phyloP scores from a whole-genome alignment of 2,797 vertebrate genomes.

The Sebastes matsubarae region DNA sequence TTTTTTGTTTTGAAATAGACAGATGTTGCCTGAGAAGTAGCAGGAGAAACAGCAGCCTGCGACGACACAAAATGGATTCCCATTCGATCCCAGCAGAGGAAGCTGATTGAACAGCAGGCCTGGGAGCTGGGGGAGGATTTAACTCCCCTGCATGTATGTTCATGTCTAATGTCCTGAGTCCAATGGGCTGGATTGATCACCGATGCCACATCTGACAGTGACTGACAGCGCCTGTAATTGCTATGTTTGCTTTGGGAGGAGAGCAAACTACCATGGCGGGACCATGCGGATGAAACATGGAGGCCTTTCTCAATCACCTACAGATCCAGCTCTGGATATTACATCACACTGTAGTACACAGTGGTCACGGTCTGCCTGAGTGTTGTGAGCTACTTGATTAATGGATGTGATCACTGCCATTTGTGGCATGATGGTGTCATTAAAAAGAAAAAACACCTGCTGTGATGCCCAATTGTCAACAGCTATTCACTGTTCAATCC shows the following conservation, averaged over 20 bases:
- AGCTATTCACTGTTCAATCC: slow-evolving; percentile 6
- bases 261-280: slow-evolving; percentile 43
- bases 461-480: slow-evolving; percentile 6
- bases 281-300: slow-evolving; percentile 27
- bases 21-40: slow-evolving; percentile 28
- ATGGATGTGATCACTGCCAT: slow-evolving; percentile 36
- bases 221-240: slow-evolving; percentile 75
- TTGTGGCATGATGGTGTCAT: slow-evolving; percentile 6
- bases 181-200: slow-evolving; percentile 71
- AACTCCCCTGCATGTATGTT: slow-evolving; percentile 62
- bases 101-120: slow-evolving; percentile 56
- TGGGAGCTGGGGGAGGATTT: slow-evolving; percentile 47
- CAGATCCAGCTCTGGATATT: slow-evolving; percentile 33
- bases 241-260: slow-evolving; percentile 67
- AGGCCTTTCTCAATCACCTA: slow-evolving; percentile 37
- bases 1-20: background rate
- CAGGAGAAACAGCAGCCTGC: slow-evolving; percentile 24
- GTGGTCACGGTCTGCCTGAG: background rate
- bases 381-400: slow-evolving; percentile 16
- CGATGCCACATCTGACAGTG: slow-evolving; percentile 65
- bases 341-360: slow-evolving; percentile 4
- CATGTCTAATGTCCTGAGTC: slow-evolving; percentile 65
- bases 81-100: slow-evolving; percentile 22
- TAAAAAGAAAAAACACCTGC: background rate
- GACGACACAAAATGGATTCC: slow-evolving; percentile 56